Base-by-base conservation (phyloP, 2,888 invertebrate species). In the Nomada lathburiana region DNA sequence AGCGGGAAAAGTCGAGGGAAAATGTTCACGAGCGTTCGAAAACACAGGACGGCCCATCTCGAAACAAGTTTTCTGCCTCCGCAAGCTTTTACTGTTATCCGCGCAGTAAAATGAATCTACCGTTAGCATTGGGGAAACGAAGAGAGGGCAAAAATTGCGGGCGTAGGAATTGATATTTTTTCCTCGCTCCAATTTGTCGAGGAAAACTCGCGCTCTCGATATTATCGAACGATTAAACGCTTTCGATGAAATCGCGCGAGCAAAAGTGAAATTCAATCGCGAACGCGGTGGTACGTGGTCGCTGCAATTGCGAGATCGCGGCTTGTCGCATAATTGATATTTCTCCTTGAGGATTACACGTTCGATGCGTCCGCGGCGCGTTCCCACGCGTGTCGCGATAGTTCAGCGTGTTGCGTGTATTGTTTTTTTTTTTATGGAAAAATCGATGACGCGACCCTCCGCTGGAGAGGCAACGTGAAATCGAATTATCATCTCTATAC, bases 321-420 rank as follows among this genome's bases (percentile, higher is more conserved):
- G 71, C 52, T 63, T 64, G 71, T 72, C 71, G 69, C 50, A 55
- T 53, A 72, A 82, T 71, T 67, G 64, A 79, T 83, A 72, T 72
- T 74, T 83, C 65, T 72, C 63, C 53, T 77, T 55, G 68, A 53
- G 63, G 72, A 70, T 83, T 73, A 64, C 83, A 53, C 63, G 74
- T 70, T 20, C 23, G 69, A 74, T 67, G 71, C 59, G 36, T 78
- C 59, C 23, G 57, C 75, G n/a, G 55, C 50, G 20, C 42, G 47
- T 83, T 83, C 83, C 82, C 83, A 83, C 83, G 83, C 78, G 70
- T 63, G 57, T 57, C 69, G 11, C 63, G 44, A 13, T 20, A n/a
- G 71, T 60, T 50, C 79, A 55, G 18, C 42, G 9, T 11, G 69
- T 72, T 13, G 47, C 13, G 13, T 44, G 73, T 23, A 63, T 80